Evolutionary conservation across 2,797 vertebrate species (phyloP), one percentile per base, ranked within the genome.

Genomic region (Coccyzus lansbergi): DNA sequence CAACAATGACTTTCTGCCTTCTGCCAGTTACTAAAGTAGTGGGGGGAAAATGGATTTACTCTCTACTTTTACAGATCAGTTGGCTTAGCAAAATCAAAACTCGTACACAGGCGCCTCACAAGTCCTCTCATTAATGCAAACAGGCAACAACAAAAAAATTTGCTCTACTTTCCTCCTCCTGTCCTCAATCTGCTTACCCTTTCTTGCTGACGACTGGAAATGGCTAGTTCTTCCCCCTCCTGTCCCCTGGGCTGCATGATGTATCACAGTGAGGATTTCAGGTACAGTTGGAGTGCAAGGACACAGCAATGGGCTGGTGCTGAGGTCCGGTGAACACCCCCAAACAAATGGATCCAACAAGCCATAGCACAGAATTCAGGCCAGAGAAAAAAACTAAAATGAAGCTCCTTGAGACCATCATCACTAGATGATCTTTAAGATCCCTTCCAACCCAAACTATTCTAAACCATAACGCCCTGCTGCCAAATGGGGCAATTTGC

Each of bases 1-100:
- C 92, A 96, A 92, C 95, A 96, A 92, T 68, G 74, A 93, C 91
- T 94, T 95, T 95, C 95, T 89, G 92, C 96, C 89, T 96, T 95
- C 89, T 96, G 88, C 91, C 96, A 95, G 68, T 91, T 96, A 95
- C 86, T 77, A 63, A 90, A 88, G 72, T 85, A 76, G 70, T 18
- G 62, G 69, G 42, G 88, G 68, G n/a, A 60, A 95, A 95, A 83
- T 26, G 64, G 93, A 96, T 96, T 95, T 92, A 84, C 62, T 92
- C 86, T 81, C 83, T 64, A 81, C 90, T 93, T 92, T 80, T 92
- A 92, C 88, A 94, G 65, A 91, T 83, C 79, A 87, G 70, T 93
- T 81, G 82, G 86, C 84, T 89, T 93, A 95, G 81, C 83, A 91
- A 83, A 95, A 95, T 58, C 76, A 79, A 42, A 95, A 93, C 40